phyloP scores from a whole-genome alignment of 2,888 invertebrate species.

The Coelinius sp. region DNA sequence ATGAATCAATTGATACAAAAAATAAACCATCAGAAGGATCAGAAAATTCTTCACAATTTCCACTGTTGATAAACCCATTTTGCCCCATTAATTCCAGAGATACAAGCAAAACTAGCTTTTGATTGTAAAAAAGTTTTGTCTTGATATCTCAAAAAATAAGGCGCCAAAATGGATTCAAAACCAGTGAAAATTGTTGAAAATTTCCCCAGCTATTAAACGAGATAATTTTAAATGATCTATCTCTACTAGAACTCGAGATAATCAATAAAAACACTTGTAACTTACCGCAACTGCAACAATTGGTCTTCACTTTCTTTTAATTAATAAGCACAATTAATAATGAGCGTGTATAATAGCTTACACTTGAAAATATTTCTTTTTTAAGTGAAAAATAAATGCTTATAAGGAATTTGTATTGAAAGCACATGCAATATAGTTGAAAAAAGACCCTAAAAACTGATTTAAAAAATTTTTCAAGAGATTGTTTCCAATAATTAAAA shows the following conservation, averaged over 20 bases:
- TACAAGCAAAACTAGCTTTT: neutral
- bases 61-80: neutral
- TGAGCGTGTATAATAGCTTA: conserved; percentile 46
- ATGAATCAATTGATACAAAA: neutral
- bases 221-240: neutral
- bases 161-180: neutral
- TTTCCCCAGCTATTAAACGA: neutral
- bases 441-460: neutral
- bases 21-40: neutral
- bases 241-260: neutral
- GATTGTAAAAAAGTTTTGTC: neutral
- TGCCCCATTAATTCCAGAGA: neutral
- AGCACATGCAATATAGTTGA: conserved; percentile 38
- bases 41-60: neutral
- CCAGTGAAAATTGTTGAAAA: neutral
- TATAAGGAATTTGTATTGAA: conserved; percentile 30
- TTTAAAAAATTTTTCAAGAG: neutral
- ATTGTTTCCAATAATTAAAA: neutral
- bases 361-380: conserved; percentile 33
- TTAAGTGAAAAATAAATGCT: conserved; percentile 22
- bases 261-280: neutral
- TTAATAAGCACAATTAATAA: conserved; percentile 1
- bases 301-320: neutral
- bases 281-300: conserved; percentile 11
- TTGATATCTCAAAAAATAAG: too few species aligned